Conservation (phyloP, 2,113 vertebrate genomes). For the Lanius collurio region DNA sequence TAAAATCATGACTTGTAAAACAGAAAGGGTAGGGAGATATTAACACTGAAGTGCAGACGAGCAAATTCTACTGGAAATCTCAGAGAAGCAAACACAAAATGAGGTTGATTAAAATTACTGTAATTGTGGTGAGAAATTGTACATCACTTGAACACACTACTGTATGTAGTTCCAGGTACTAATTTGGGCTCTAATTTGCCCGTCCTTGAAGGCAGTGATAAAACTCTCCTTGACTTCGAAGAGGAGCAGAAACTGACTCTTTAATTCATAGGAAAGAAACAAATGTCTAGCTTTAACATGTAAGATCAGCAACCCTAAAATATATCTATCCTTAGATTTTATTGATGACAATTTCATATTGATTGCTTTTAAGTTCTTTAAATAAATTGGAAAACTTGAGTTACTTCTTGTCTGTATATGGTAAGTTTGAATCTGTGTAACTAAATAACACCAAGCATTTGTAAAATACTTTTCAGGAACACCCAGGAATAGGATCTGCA, state of each 20-base stretch:
- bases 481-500: neutral
- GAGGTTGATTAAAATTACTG: constrained; percentile 52
- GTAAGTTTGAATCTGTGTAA: neutral
- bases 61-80: constrained; percentile 17
- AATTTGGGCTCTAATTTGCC: constrained; percentile 37
- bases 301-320: neutral
- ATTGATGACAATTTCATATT: neutral
- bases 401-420: neutral
- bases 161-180: neutral
- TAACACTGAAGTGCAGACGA: constrained; percentile 21
- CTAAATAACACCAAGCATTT: neutral
- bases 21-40: neutral
- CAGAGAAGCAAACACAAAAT: neutral
- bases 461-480: neutral
- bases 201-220: constrained; percentile 2
- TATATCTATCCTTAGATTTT: neutral
- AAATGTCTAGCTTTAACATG: neutral
- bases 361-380: neutral
- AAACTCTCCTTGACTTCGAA: constrained; percentile 12
- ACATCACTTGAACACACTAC: neutral
- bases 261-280: neutral
- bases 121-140: constrained; percentile 47
- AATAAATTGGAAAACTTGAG: neutral
- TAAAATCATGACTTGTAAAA: constrained; percentile 30
- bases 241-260: neutral